Evolutionary conservation across 1,140 invertebrate genomes (phyloP).

Genomic region (Ceratina australensis): DNA sequence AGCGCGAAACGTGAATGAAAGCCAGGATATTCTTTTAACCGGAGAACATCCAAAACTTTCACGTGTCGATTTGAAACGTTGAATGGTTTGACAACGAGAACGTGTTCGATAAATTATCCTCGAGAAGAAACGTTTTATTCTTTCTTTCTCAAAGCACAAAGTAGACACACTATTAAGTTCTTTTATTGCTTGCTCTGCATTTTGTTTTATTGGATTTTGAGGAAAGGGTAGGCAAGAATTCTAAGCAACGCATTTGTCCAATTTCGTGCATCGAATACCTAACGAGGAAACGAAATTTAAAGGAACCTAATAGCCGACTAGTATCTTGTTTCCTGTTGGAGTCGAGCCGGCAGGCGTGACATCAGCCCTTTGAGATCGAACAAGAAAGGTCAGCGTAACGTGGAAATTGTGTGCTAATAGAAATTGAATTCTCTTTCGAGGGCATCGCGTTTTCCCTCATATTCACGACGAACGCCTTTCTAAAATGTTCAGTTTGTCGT

Average conservation of each 20-base stretch:
- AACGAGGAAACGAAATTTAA: too few relatives aligned
- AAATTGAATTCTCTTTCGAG: conserved; percentile 11
- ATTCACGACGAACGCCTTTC: not conserved
- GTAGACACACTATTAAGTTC: not conserved
- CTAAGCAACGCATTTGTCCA: too few relatives aligned
- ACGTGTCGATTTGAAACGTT: not conserved
- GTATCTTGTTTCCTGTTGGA: not conserved
- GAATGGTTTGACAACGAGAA: not conserved
- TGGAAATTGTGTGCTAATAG: conserved; percentile 12
- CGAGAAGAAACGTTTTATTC: not conserved
- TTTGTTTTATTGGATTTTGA: too few relatives aligned
- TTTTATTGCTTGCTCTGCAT: not conserved
- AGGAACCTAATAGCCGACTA: too few relatives aligned
- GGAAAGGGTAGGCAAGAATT: too few relatives aligned
- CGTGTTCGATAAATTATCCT: not conserved
- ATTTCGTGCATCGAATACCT: too few relatives aligned
- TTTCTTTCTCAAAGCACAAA: too few relatives aligned
- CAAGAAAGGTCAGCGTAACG: not conserved
- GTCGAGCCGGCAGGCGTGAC: not conserved
- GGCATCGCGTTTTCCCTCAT: too few relatives aligned
- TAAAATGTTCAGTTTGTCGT: too few relatives aligned
- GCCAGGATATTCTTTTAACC: not conserved
- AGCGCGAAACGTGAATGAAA: not conserved
- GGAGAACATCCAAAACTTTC: not conserved
- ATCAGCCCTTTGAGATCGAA: not conserved